Conservation (phyloP, 2,797 vertebrate genomes). For the Syndactyla subalaris region DNA sequence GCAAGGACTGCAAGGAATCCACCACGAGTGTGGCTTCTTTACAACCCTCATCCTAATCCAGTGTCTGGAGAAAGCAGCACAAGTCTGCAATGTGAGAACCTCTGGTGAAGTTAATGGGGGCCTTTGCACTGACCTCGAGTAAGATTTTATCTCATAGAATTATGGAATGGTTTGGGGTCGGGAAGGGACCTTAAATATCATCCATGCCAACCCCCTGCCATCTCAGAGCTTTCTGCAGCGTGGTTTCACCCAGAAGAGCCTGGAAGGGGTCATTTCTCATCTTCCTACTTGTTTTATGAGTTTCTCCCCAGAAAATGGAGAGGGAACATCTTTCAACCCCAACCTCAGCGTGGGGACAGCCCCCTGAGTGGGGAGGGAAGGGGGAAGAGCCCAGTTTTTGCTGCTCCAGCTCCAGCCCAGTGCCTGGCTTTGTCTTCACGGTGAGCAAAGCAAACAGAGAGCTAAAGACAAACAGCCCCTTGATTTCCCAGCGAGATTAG, state of each 20-base stretch:
- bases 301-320: neutral
- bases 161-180: neutral
- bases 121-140: neutral
- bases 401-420: neutral
- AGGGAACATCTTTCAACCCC: neutral
- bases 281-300: neutral
- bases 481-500: neutral
- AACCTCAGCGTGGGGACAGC: accelerated
- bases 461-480: neutral
- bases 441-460: neutral
- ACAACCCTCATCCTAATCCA: accelerated
- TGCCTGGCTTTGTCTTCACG: neutral
- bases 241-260: neutral
- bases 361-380: neutral
- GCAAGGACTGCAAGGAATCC: neutral
- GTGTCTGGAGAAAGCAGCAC: neutral
- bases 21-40: neutral
- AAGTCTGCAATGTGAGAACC: neutral
- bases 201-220: neutral
- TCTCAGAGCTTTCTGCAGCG: neutral
- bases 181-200: neutral
- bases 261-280: neutral
- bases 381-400: no score
- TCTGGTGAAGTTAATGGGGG: neutral
- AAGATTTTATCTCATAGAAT: accelerated